These are phyloP conservation scores for Lepidurus apus DNA, from an alignment of 1,140 invertebrate species.

Conservation along the genomic window DNA sequence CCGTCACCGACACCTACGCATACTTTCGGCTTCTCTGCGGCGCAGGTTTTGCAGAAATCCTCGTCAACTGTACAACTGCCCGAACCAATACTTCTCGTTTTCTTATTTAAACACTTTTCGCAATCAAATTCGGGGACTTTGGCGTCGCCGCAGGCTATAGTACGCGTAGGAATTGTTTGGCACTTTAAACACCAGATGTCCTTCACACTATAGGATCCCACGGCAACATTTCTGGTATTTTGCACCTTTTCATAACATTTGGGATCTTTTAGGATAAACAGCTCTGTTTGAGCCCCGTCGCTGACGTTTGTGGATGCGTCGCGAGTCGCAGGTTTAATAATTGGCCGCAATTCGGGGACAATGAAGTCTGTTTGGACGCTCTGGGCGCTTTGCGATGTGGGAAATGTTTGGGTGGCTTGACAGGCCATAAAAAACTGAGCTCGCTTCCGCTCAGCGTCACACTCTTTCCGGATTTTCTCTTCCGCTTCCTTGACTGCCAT, in stretches of 20 bases:
- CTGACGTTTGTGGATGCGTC: not conserved
- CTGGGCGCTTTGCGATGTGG: not conserved
- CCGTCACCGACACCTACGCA: constrained; percentile 43
- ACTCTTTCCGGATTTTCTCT: not conserved
- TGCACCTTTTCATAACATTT: not conserved
- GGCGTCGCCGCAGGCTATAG: constrained; percentile 49
- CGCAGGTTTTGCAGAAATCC: constrained; percentile 38
- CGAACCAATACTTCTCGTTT: constrained; percentile 46
- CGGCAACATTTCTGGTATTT: constrained; percentile 1
- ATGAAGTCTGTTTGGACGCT: not conserved
- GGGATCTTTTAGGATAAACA: not conserved
- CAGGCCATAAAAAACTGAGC: constrained; percentile 10
- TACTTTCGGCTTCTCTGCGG: constrained; percentile 36
- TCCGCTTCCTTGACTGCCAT: not conserved
- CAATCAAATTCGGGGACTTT: constrained; percentile 48
- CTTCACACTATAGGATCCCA: not conserved
- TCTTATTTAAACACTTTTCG: constrained; percentile 47
- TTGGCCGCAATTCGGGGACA: not conserved
- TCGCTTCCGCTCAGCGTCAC: not conserved
- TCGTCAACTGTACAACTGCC: constrained; percentile 39
- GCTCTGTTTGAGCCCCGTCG: not conserved
- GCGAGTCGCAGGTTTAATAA: not conserved
- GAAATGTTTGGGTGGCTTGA: not conserved
- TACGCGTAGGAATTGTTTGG: constrained; percentile 40
- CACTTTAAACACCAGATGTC: constrained; percentile 11